Base-by-base conservation (phyloP, 2,113 vertebrate species). In the Aleadryas rufinucha region DNA sequence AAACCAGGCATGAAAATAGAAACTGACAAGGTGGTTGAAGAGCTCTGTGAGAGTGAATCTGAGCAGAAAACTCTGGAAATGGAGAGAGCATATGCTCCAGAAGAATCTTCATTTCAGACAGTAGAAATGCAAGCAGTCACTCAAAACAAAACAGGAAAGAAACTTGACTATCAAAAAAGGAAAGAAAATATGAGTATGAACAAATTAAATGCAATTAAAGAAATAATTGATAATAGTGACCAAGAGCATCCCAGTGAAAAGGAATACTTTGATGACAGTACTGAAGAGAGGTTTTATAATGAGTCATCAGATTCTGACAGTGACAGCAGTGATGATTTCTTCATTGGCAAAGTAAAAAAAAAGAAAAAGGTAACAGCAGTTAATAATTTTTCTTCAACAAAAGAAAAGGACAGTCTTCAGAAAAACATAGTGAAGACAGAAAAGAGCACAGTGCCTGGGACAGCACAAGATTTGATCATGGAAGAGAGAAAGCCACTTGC, bases 251-350 rank as follows among this genome's bases (percentile, higher is more conserved):
- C 92, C 63, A 96, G 92, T 49, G 98, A 98, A 52, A 97, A 98
- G 65, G 98, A 98, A 13, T 99, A 99, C 90, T 99, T 99, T 90
- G 99, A 99, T 89, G 99, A 99, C 95, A 99, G 99, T 95, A 99
- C 99, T 17, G 99, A 99, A 89, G 99, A 99, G 82, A 99, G 99
- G 16, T 99, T 99, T 97, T 98, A 95, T 84, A 99, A 98, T 74
- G 98, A 99, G 80, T 98, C 99, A 2, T 99, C 99, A 42, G 90
- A 98, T 82, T 99, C 99, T 23, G 99, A 99, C 20, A 98, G 97
- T 79, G 98, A 99, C 3, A 97, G 98, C 5, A 95, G 65, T 68
- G 98, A 99, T 50, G 99, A 99, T 93, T 99, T 99, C 97, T 99
- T 99, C 76, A 96, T 99, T 54, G 99, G 99, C 23, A 99, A 99